These are phyloP conservation scores for Scolanthus callimorphus DNA, from an alignment of 92 coral and sea anemone species.

Conservation along the genomic window DNA sequence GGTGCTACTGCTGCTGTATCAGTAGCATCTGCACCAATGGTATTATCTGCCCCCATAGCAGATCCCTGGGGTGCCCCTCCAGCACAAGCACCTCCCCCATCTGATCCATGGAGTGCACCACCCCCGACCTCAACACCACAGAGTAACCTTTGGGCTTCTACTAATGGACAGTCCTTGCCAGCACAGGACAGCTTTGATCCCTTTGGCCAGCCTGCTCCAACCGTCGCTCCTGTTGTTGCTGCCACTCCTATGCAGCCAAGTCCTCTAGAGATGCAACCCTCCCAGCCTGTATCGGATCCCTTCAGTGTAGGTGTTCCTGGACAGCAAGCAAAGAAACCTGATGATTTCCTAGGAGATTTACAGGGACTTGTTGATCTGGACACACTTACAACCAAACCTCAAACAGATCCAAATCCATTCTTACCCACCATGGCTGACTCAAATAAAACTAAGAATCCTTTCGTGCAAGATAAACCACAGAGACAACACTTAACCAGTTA, in stretches of 20 bases:
- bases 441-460: conserved; percentile 82
- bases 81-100: conserved; percentile 41
- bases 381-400: conserved; percentile 61
- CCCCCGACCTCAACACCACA: conserved; percentile 29
- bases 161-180: conserved; percentile 28
- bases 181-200: conserved; percentile 29
- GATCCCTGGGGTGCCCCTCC: conserved; percentile 68
- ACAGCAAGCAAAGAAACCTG: conserved; percentile 33
- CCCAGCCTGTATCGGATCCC: conserved; percentile 29
- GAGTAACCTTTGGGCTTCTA: conserved; percentile 73
- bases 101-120: conserved; percentile 85
- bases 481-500: conserved; percentile 93
- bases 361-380: conserved; percentile 84
- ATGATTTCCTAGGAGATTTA: conserved; percentile 49
- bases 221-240: no score
- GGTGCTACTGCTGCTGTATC: conserved; percentile 36
- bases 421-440: conserved; percentile 51
- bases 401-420: conserved; percentile 82
- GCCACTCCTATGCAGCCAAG: conserved; percentile 8
- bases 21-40: conserved; percentile 27
- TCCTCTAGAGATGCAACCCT: background rate
- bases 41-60: conserved; percentile 28
- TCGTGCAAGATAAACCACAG: conserved; percentile 88
- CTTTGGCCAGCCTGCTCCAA: conserved; percentile 51
- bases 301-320: conserved; percentile 35